Evolutionary conservation across 1,140 invertebrate genomes (phyloP).

Genomic region (Sipha flava): DNA sequence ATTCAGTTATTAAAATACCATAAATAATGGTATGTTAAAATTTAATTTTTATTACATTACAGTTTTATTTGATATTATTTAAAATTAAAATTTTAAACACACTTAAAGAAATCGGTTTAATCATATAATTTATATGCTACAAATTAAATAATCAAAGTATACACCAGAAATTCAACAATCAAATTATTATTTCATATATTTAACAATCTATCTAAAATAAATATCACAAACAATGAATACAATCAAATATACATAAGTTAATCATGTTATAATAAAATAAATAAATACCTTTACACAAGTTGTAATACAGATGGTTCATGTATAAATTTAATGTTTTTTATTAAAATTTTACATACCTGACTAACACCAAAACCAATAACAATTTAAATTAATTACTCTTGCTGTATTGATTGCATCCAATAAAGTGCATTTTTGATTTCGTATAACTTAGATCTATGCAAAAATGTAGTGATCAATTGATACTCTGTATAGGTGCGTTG

Average conservation of each 20-base stretch:
- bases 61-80: too few species aligned
- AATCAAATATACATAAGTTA: too few species aligned
- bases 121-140: too few species aligned
- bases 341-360: not conserved
- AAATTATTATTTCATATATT: not conserved
- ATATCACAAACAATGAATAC: not conserved
- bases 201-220: not conserved
- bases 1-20: too few species aligned
- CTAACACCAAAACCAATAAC: not conserved
- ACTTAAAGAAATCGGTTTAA: too few species aligned
- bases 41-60: too few species aligned
- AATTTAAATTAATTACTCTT: not conserved
- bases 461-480: conserved; percentile 62
- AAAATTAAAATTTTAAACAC: too few species aligned
- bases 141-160: not conserved
- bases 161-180: not conserved
- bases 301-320: not conserved
- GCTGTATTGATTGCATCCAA: conserved; percentile 49
- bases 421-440: conserved; percentile 54
- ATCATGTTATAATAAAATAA: conserved; percentile 4
- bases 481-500: conserved; percentile 59
- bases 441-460: conserved; percentile 53
- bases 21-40: too few species aligned
- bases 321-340: not conserved
- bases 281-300: not conserved